Percentiles rank a stretch among this genome's conserved stretches.
Conservation (phyloP, 2,888 invertebrate genomes). For the Eristalinus sepulchralis region DNA sequence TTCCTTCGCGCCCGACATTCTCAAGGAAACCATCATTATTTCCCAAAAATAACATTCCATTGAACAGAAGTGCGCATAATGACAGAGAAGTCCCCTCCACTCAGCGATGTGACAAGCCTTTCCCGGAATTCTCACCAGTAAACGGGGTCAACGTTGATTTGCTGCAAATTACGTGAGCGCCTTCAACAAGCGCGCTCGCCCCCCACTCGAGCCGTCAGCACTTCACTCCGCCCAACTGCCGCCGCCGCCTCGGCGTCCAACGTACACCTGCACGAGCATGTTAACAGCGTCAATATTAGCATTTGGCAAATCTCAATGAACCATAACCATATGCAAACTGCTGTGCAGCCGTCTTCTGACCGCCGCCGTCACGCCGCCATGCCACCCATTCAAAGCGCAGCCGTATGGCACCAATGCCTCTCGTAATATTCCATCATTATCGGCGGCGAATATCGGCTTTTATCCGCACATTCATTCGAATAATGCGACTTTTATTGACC, state of each 20-base stretch:
- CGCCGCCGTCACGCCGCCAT: not conserved
- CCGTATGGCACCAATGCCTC: constrained; percentile 42
- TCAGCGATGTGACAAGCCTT: not conserved
- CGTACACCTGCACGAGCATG: constrained; percentile 18
- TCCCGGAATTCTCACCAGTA: not conserved
- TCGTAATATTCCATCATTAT: constrained; percentile 44
- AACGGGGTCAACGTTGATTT: not conserved
- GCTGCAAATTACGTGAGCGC: not conserved
- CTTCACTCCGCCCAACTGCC: not conserved
- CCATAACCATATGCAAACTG: constrained; percentile 41
- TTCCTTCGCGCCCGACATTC: too few relatives aligned
- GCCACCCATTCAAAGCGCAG: not conserved
- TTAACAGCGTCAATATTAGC: constrained; percentile 35
- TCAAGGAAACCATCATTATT: too few relatives aligned
- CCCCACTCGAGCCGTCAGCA: not conserved
- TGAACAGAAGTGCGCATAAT: not conserved
- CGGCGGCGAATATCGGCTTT: constrained; percentile 47
- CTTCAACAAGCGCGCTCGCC: not conserved
- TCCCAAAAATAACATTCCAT: too few relatives aligned
- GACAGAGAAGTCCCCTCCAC: not conserved
- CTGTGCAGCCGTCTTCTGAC: constrained; percentile 36
- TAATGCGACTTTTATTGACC: constrained; percentile 65
- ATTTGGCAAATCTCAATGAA: constrained; percentile 51
- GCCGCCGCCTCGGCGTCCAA: too few relatives aligned
- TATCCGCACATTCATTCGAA: constrained; percentile 49